A percentile compares a stretch with the other conserved stretches of the same genome.
These are phyloP conservation scores for Microplitis deprimator DNA, from an alignment of 2,888 invertebrate genomes.

Conservation along the genomic window DNA sequence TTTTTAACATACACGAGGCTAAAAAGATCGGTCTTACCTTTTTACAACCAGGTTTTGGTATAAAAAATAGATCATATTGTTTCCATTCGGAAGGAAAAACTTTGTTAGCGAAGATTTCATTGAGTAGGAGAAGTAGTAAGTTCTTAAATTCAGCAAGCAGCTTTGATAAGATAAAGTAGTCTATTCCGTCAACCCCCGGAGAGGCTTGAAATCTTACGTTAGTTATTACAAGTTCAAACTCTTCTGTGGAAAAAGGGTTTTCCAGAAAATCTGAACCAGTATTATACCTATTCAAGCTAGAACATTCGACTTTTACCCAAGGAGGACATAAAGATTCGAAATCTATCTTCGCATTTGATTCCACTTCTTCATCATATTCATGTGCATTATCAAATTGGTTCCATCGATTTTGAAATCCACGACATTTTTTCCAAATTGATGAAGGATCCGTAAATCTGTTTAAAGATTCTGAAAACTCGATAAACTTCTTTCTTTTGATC, in stretches of 20 bases:
- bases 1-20: constrained; percentile 35
- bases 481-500: too few relatives aligned
- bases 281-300: neutral
- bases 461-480: too few relatives aligned
- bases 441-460: too few relatives aligned
- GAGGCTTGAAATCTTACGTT: neutral
- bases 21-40: constrained; percentile 37
- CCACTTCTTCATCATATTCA: too few relatives aligned
- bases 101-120: constrained; percentile 2
- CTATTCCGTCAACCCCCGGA: constrained; percentile 28
- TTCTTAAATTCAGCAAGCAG: neutral
- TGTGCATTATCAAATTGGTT: too few relatives aligned
- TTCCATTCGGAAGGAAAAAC: constrained; percentile 29
- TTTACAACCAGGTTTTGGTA: constrained; percentile 9
- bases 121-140: neutral
- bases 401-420: too few relatives aligned
- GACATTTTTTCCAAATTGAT: too few relatives aligned
- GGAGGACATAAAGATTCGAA: constrained; percentile 16
- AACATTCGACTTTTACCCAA: constrained; percentile 2
- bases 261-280: neutral
- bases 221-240: constrained; percentile 22
- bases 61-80: constrained; percentile 28
- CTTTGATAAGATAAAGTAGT: constrained; percentile 13
- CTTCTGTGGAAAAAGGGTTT: neutral
- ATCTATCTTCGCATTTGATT: neutral